Percentiles rank a stretch among this genome's conserved stretches.
phyloP scores from a whole-genome alignment of 1,140 invertebrate species.

The Brachionus paranguensis region DNA sequence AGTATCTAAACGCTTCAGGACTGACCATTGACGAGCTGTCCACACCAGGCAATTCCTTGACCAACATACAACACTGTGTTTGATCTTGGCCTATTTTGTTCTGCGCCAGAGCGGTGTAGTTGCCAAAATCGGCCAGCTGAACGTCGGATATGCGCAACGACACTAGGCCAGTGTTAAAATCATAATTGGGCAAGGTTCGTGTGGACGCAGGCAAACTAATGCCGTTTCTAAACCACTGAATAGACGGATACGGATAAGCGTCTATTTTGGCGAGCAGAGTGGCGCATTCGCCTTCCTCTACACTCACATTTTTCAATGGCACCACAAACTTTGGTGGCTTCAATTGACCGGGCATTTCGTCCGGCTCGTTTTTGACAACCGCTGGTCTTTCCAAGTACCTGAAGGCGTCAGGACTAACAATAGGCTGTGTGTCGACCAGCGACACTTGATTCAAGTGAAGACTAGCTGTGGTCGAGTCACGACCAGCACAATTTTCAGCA shows the following conservation, averaged over 20 bases:
- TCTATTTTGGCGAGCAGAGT: slow-evolving; percentile 88
- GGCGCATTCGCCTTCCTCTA: slow-evolving; percentile 85
- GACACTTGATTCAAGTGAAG: neutral
- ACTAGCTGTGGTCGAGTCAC: neutral
- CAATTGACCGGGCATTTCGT: neutral
- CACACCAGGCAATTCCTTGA: neutral
- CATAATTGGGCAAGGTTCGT: neutral
- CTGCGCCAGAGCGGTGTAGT: slow-evolving; percentile 6
- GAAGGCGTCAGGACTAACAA: slow-evolving; percentile 19
- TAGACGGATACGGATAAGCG: slow-evolving; percentile 81
- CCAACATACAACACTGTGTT: neutral
- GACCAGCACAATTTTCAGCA: slow-evolving; percentile 24
- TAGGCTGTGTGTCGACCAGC: neutral
- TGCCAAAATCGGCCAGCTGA: slow-evolving; percentile 24
- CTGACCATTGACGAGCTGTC: slow-evolving; percentile 28
- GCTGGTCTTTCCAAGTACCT: neutral
- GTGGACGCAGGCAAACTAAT: slow-evolving; percentile 41
- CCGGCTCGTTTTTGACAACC: neutral
- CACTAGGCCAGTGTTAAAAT: neutral
- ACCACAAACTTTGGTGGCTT: slow-evolving; percentile 77
- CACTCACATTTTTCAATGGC: slow-evolving; percentile 76
- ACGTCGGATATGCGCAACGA: neutral
- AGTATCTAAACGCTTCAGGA: slow-evolving; percentile 16
- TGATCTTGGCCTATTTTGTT: slow-evolving; percentile 27
- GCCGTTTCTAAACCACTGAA: slow-evolving; percentile 94